phyloP scores from a whole-genome alignment of 2,888 invertebrate species.

The Troides aeacus region DNA sequence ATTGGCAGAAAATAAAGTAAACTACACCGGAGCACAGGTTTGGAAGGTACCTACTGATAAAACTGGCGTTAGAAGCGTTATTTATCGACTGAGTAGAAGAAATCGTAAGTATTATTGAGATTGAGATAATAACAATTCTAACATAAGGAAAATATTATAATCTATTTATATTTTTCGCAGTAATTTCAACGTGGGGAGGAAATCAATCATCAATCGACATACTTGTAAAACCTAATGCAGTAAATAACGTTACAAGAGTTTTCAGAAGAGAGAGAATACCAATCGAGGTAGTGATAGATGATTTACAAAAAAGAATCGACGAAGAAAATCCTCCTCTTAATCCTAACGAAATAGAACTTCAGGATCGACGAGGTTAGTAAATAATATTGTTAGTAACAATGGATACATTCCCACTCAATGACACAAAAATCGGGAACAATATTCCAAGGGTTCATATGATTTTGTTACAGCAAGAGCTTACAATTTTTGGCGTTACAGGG shows the following conservation, averaged over 20 bases:
- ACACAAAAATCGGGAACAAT: slow-evolving; percentile 31
- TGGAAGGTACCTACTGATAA: slow-evolving; percentile 83
- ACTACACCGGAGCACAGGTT: slow-evolving; percentile 88
- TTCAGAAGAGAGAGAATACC: slow-evolving; percentile 82
- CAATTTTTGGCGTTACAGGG: slow-evolving; percentile 81
- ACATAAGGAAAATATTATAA: background rate
- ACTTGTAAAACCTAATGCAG: slow-evolving; percentile 83
- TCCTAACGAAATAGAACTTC: slow-evolving; percentile 83
- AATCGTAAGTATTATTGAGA: slow-evolving; percentile 53
- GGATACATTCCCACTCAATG: slow-evolving; percentile 8
- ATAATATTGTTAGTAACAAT: background rate
- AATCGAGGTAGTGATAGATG: slow-evolving; percentile 86
- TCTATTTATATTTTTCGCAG: slow-evolving; percentile 53
- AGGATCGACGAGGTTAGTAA: slow-evolving; percentile 84
- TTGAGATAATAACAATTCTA: background rate
- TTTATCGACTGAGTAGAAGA: slow-evolving; percentile 58
- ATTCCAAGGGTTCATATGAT: slow-evolving; percentile 66
- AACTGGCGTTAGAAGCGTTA: slow-evolving; percentile 62
- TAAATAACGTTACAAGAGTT: slow-evolving; percentile 81
- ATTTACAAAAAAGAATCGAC: slow-evolving; percentile 88
- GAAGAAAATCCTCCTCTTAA: slow-evolving; percentile 87
- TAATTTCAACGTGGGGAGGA: slow-evolving; percentile 83
- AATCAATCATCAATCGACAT: slow-evolving; percentile 84
- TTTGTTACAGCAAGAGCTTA: slow-evolving; percentile 80
- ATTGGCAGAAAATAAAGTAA: slow-evolving; percentile 60